Conservation (phyloP, 2,113 vertebrate species). For the Seriola quinqueradiata region DNA sequence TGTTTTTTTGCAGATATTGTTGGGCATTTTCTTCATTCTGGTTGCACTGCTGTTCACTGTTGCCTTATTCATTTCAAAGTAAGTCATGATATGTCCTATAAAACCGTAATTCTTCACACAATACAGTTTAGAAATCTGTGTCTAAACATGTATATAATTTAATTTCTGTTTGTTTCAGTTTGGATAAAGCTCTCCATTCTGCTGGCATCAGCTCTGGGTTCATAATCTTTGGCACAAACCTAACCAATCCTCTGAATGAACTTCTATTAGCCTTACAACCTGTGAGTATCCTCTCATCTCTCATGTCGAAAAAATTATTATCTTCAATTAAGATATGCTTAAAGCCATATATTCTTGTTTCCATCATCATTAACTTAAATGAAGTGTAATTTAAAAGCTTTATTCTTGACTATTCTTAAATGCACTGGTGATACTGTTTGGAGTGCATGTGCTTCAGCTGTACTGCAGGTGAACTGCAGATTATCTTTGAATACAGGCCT, state of each 20-base stretch:
- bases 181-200: slow-evolving; percentile 93
- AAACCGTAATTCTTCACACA: neutral
- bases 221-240: slow-evolving; percentile 95
- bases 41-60: slow-evolving; percentile 94
- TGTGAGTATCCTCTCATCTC: slow-evolving; percentile 85
- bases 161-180: slow-evolving; percentile 67
- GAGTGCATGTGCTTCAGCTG: neutral
- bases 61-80: slow-evolving; percentile 98
- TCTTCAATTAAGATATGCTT: slow-evolving; percentile 56
- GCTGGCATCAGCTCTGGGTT: slow-evolving; percentile 95
- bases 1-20: slow-evolving; percentile 87
- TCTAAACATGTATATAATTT: neutral
- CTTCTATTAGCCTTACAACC: slow-evolving; percentile 93
- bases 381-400: slow-evolving; percentile 29
- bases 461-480: neutral
- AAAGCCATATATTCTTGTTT: slow-evolving; percentile 53
- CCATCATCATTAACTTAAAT: slow-evolving; percentile 52
- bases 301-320: slow-evolving; percentile 48
- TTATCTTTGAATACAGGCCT: neutral
- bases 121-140: neutral
- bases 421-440: slow-evolving; percentile 11
- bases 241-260: slow-evolving; percentile 98
- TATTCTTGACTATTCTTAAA: slow-evolving; percentile 27
- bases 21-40: slow-evolving; percentile 94
- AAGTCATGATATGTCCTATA: slow-evolving; percentile 78